Percentiles rank a stretch among this genome's conserved stretches.
Conservation (phyloP, 2,797 vertebrate genomes). For the Sebastes trivittatus region DNA sequence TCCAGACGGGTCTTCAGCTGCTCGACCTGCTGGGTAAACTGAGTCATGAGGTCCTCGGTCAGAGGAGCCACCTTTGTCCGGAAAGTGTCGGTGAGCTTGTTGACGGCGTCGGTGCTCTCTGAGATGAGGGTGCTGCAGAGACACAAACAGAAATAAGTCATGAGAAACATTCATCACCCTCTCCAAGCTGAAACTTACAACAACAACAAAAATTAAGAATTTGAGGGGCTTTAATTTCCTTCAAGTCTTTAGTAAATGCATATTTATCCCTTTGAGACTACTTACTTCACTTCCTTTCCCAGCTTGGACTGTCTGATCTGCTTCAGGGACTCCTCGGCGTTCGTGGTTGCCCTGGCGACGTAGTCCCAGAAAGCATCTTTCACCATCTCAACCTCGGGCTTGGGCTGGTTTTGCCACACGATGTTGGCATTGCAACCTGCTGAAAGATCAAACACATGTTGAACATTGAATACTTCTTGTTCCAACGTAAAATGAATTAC, state of each 20-base stretch:
- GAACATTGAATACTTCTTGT: background rate
- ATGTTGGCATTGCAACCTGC: constrained; percentile 70
- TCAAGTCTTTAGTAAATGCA: background rate
- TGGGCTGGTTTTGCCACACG: constrained; percentile 37
- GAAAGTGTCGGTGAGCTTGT: constrained; percentile 40
- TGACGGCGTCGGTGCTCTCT: constrained; percentile 60
- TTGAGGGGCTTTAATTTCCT: background rate
- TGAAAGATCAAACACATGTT: background rate
- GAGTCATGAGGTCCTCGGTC: constrained; percentile 61
- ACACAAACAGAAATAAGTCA: constrained; percentile 16
- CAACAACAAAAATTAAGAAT: background rate
- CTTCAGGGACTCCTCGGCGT: constrained; percentile 64
- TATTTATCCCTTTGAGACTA: background rate
- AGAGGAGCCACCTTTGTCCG: constrained; percentile 51
- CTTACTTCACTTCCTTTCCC: constrained; percentile 81
- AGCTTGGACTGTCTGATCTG: constrained; percentile 73
- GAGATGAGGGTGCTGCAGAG: constrained; percentile 68
- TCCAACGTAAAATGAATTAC: fast-evolving
- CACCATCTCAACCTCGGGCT: constrained; percentile 68
- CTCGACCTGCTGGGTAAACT: constrained; percentile 69
- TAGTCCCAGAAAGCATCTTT: constrained; percentile 83
- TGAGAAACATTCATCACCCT: background rate
- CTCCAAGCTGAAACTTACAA: background rate
- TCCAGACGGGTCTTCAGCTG: constrained; percentile 67
- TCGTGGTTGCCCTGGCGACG: constrained; percentile 67